Evolutionary conservation across 2,888 invertebrate species (phyloP), one percentile per base, ranked within the genome.

Genomic region (Acanthosepion esculentum): DNA sequence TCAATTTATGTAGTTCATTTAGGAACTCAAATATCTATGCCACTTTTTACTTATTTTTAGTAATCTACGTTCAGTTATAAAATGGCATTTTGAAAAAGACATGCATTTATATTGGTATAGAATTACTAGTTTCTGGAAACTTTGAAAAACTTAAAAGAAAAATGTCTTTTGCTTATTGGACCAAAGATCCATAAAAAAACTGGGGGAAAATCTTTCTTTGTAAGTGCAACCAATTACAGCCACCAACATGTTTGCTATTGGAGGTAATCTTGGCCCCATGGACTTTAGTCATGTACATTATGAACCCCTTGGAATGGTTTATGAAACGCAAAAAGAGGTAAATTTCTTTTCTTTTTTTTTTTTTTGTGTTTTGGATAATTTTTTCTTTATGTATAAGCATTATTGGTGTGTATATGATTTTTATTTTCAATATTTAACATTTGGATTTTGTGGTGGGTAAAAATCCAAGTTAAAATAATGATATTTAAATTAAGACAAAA

Each of bases 241-340:
- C 15, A 33, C n/a, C 78, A 96, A 95, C 92, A 97, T 97, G 97
- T 97, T 97, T 95, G 96, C 96, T 64, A 96, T 97, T 55, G 96
- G 96, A 33, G 97, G 96, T 92, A 96, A 96, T 95, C 95, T 96
- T 59, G 95, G 96, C 94, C 94, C 96, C 64, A 96, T 96, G 50
- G 95, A 96, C 50, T 96, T 96, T 95, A 95, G 96, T 94, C 95
- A 95, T 93, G 95, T 95, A 59, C 96, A 96, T 95, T 97, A 97
- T 96, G 96, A 96, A 94, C 97, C 96, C 0, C 95, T 97, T 94
- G 96, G 96, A 94, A 96, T 96, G 41, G 95, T 96, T 55, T 95
- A 95, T 94, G 96, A 96, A 95, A 96, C 96, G 1, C 96, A 96
- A 92, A 96, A 96, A 94, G 96, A 96, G 96, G 96, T 96, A 95